Conservation (phyloP, 1,140 invertebrate genomes). For the Zaprionus gabonicus region DNA sequence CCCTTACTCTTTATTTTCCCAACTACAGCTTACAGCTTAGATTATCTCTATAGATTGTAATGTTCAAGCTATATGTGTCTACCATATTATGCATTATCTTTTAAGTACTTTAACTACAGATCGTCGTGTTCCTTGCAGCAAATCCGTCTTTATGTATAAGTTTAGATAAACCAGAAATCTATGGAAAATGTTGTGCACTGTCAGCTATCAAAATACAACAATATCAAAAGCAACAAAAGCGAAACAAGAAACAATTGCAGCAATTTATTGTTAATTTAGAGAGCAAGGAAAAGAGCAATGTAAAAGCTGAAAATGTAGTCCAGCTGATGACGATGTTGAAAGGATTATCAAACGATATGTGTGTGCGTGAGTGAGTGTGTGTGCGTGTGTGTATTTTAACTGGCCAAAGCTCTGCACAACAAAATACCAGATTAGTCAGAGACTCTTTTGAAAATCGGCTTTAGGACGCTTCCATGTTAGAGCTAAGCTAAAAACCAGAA, state of each 20-base stretch:
- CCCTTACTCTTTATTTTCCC: not conserved
- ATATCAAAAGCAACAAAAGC: not conserved
- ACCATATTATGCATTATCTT: constrained; percentile 48
- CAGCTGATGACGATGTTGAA: constrained; percentile 35
- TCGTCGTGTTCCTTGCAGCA: constrained; percentile 75
- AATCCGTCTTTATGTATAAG: constrained; percentile 76
- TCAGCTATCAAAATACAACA: constrained; percentile 29
- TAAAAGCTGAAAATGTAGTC: constrained; percentile 50
- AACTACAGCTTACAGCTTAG: constrained; percentile 55
- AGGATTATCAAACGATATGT: constrained; percentile 11
- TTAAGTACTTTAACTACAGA: constrained; percentile 67
- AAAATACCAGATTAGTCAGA: constrained; percentile 17
- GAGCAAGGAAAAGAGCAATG: constrained; percentile 9
- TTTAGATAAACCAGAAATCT: constrained; percentile 57
- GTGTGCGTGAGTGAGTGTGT: constrained; percentile 18
- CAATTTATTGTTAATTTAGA: constrained; percentile 23
- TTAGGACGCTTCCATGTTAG: constrained; percentile 54
- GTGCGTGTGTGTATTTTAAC: constrained; percentile 41
- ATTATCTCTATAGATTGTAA: constrained; percentile 44
- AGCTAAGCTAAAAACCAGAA: constrained; percentile 23
- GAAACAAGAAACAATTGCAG: constrained; percentile 12
- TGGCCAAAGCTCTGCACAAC: constrained; percentile 31
- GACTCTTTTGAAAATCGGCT: constrained; percentile 26
- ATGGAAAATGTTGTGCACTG: constrained; percentile 45
- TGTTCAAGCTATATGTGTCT: constrained; percentile 51